Evolutionary conservation across 2,797 vertebrate genomes (phyloP).

Genomic region (Xenops minutus): DNA sequence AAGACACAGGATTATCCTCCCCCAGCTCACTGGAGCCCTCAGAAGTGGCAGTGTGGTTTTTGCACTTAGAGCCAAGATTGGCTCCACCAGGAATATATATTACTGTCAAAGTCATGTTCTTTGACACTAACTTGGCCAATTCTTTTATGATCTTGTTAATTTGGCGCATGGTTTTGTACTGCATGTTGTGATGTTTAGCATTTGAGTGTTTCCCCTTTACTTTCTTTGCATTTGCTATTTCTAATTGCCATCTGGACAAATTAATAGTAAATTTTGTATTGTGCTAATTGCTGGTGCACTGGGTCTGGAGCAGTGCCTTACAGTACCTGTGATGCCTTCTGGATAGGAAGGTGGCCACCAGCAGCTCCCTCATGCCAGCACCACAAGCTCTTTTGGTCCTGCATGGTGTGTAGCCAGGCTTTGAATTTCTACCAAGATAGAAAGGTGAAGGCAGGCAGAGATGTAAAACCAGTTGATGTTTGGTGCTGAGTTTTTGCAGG

Average conservation of each 20-base stretch:
- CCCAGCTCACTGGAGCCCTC: background rate
- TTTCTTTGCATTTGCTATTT: background rate
- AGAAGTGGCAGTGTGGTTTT: accelerated
- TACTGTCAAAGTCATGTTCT: background rate
- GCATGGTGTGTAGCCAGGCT: background rate
- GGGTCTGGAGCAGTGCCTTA: background rate
- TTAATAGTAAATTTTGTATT: background rate
- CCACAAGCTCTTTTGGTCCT: background rate
- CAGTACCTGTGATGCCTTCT: background rate
- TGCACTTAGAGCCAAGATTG: background rate
- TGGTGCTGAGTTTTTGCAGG: slow-evolving; percentile 25
- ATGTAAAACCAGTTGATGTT: slow-evolving; percentile 32
- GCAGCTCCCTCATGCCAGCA: background rate
- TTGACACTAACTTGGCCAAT: background rate
- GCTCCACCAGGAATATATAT: background rate
- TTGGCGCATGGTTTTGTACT: background rate
- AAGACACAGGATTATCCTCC: background rate
- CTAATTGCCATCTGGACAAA: background rate
- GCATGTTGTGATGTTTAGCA: background rate
- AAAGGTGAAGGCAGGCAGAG: background rate
- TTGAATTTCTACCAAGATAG: background rate
- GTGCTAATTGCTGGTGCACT: background rate
- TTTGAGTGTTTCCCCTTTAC: background rate
- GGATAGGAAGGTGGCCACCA: background rate
- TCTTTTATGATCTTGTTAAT: background rate